phyloP scores from a whole-genome alignment of 2,113 vertebrate species.

The Seriola quinqueradiata region DNA sequence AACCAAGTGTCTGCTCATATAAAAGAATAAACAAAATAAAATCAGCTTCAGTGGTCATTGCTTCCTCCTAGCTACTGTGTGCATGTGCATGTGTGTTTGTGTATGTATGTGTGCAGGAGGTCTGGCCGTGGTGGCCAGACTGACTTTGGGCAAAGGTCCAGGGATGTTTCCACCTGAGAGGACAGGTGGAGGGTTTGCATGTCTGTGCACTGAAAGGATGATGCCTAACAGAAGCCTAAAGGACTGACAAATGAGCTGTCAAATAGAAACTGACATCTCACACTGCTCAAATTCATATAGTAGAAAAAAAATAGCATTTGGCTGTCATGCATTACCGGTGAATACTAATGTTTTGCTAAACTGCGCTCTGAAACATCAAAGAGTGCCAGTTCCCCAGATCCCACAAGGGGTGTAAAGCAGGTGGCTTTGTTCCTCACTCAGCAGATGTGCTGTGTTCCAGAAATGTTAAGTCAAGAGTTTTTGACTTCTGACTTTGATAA shows the following conservation, averaged over 20 bases:
- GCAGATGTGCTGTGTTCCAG: conserved; percentile 51
- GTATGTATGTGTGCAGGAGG: neutral
- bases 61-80: conserved; percentile 37
- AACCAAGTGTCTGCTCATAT: conserved; percentile 9
- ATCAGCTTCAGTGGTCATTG: conserved; percentile 24
- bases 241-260: conserved; percentile 78
- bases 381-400: conserved; percentile 18
- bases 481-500: conserved; percentile 59
- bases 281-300: conserved; percentile 54
- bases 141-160: conserved; percentile 58
- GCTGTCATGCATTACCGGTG: conserved; percentile 65
- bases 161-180: conserved; percentile 76
- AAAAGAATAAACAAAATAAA: conserved; percentile 19
- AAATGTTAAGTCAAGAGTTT: conserved; percentile 41
- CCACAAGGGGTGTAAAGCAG: conserved; percentile 44
- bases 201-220: conserved; percentile 57
- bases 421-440: conserved; percentile 55
- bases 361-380: conserved; percentile 60
- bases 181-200: conserved; percentile 55
- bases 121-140: conserved; percentile 27
- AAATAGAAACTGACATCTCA: conserved; percentile 75
- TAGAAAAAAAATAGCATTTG: conserved; percentile 61
- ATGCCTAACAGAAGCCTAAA: conserved; percentile 62
- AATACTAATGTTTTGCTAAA: conserved; percentile 78
- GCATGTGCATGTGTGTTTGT: conserved; percentile 10